Evolutionary conservation across 2,797 vertebrate species (phyloP), one percentile per base, ranked within the genome.

Genomic region (Darevskia nairensis): DNA sequence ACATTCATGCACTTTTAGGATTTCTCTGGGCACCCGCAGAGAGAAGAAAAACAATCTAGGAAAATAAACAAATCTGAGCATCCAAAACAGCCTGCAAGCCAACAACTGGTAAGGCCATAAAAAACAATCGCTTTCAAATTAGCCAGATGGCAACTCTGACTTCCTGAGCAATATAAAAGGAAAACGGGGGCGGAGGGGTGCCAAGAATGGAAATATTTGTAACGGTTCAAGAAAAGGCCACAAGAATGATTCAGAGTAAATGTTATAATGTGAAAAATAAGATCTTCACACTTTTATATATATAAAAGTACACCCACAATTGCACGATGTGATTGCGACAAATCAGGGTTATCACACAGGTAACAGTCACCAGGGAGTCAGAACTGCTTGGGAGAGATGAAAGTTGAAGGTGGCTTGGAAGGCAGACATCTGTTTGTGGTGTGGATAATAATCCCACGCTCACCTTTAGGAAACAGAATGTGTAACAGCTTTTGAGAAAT

Each of bases 61-160:
- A 75, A 88, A 50, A 78, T 55, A 80, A 89, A 89, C 77, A 85
- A 9, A 50, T 17, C 35, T 29, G 59, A 85, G 68, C 3, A 66
- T 23, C 50, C n/a, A 6, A 46, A 85, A 21, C 41, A 66, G 68
- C 41, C 59, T 44, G 15, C 79, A 81, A 74, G 25, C 68, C 79
- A 81, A 69, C 85, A 86, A 81, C 35, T 74, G 86, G 69, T 35
- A 64, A 72, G 82, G 69, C 29, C 32, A 32, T 80, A 85, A 88
- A 79, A 55, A 88, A 25, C 39, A 64, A 41, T 19, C 35, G 29
- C 50, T 87, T 76, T 41, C 21, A 41, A 44, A 89, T 74, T 32
- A 84, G 78, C 39, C 88, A 89, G 23, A 85, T 81, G 69, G 79
- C 39, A 81, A 7, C 27, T 59, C 55, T 64, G 79, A 64, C 78